phyloP scores from a whole-genome alignment of 2,113 vertebrate genomes.

The Nanger granti region DNA sequence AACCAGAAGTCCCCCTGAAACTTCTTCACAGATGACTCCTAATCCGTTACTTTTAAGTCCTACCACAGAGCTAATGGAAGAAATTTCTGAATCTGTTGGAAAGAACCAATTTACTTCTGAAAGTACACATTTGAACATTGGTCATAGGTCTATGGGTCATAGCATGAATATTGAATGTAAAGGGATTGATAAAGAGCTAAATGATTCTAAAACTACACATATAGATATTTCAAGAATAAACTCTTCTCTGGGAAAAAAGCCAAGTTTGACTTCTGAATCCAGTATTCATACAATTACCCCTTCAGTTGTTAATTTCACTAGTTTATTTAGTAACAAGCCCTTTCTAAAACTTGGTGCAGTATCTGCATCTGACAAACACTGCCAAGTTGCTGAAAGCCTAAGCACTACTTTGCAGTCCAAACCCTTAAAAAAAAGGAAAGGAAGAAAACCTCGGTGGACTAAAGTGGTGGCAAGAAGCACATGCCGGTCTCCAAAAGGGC shows the following conservation, averaged over 20 bases:
- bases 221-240: slow-evolving; percentile 75
- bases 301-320: slow-evolving; percentile 83
- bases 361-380: slow-evolving; percentile 78
- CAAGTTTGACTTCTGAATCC: slow-evolving; percentile 73
- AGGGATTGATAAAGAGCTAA: slow-evolving; percentile 73
- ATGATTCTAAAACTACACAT: slow-evolving; percentile 70
- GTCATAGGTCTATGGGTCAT: slow-evolving; percentile 71
- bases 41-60: slow-evolving; percentile 74
- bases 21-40: slow-evolving; percentile 72
- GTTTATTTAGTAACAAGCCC: slow-evolving; percentile 82
- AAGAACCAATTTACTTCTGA: slow-evolving; percentile 76
- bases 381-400: slow-evolving; percentile 75
- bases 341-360: slow-evolving; percentile 80
- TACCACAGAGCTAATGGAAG: slow-evolving; percentile 75
- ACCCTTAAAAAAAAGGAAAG: slow-evolving; percentile 91
- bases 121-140: slow-evolving; percentile 66
- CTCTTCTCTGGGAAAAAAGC: slow-evolving; percentile 75
- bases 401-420: slow-evolving; percentile 82
- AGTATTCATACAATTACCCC: slow-evolving; percentile 77
- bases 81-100: slow-evolving; percentile 75
- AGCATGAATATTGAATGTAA: slow-evolving; percentile 72
- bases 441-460: slow-evolving; percentile 91
- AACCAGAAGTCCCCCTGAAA: slow-evolving; percentile 74
- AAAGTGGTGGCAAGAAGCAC: slow-evolving; percentile 83
- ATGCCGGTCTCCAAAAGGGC: slow-evolving; percentile 75